These are phyloP conservation scores for Anhinga anhinga DNA, from an alignment of 2,113 vertebrate genomes.

Conservation along the genomic window DNA sequence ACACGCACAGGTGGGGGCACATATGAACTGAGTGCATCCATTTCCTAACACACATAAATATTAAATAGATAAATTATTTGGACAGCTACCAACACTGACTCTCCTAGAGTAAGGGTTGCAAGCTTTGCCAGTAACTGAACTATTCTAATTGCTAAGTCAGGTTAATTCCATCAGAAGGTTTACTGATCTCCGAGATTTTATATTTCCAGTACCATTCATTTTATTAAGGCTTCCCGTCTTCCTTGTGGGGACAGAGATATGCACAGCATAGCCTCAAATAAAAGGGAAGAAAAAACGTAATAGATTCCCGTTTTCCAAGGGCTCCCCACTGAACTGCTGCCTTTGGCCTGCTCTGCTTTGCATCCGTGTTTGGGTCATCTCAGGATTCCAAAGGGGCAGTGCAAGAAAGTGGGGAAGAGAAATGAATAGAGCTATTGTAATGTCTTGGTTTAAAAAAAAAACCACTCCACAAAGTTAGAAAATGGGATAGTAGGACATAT, in stretches of 20 bases:
- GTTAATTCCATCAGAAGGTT: neutral
- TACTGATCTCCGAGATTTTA: neutral
- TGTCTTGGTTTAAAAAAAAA: neutral
- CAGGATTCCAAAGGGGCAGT: neutral
- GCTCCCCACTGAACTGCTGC: neutral
- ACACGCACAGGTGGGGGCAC: fast-evolving
- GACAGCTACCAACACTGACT: neutral
- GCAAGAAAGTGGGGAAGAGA: neutral
- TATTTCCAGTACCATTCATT: neutral
- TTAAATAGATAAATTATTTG: neutral
- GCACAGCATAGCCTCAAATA: neutral
- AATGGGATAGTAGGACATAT: neutral
- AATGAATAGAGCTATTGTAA: neutral
- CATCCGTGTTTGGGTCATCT: neutral
- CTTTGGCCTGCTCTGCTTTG: neutral
- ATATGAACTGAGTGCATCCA: neutral
- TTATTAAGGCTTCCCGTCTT: neutral
- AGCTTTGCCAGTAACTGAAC: neutral
- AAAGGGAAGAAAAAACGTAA: neutral
- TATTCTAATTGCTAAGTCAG: neutral
- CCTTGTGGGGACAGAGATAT: neutral
- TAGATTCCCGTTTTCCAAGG: neutral
- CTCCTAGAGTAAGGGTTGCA: neutral
- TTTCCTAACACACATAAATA: neutral
- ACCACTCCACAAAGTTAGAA: too few species aligned